Conservation (phyloP, 30 jellyfish, hydroid and myxozoan genomes). For the Cassiopea xamachana region DNA sequence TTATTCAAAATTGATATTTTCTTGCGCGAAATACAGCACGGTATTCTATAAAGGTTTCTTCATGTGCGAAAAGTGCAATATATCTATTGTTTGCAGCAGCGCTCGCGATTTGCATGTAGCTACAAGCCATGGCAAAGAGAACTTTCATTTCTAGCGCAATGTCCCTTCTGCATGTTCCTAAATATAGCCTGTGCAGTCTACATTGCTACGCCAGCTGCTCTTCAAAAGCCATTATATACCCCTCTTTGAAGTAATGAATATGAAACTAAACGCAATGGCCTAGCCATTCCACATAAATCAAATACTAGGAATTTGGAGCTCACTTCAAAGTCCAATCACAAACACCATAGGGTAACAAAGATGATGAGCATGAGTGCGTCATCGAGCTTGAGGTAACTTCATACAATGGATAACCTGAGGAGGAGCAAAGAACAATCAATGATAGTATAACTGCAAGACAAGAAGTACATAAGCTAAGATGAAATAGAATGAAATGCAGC, state of each 20-base stretch:
- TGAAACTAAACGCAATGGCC: neutral
- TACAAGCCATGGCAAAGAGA: too few species aligned
- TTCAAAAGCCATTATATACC: neutral
- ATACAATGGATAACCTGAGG: constrained; percentile 94
- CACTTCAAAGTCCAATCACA: constrained; percentile 98
- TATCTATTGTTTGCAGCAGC: too few species aligned
- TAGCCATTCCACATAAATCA: neutral
- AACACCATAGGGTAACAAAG: constrained; percentile 94
- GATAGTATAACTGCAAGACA: neutral
- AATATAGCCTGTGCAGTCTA: too few species aligned
- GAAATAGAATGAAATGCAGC: neutral
- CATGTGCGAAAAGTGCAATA: too few species aligned
- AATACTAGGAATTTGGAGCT: constrained; percentile 5
- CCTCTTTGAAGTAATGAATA: neutral
- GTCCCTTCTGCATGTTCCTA: too few species aligned
- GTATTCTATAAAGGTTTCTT: too few species aligned
- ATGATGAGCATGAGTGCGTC: constrained; percentile 99
- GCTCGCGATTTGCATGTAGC: too few species aligned
- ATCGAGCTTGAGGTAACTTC: constrained; percentile 97
- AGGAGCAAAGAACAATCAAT: neutral
- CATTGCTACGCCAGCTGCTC: neutral
- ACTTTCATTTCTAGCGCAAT: too few species aligned
- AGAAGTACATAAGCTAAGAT: neutral
- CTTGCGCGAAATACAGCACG: too few species aligned
- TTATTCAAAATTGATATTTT: too few species aligned